Conservation (phyloP, 2,888 invertebrate species). For the Lacanobia oleracea region DNA sequence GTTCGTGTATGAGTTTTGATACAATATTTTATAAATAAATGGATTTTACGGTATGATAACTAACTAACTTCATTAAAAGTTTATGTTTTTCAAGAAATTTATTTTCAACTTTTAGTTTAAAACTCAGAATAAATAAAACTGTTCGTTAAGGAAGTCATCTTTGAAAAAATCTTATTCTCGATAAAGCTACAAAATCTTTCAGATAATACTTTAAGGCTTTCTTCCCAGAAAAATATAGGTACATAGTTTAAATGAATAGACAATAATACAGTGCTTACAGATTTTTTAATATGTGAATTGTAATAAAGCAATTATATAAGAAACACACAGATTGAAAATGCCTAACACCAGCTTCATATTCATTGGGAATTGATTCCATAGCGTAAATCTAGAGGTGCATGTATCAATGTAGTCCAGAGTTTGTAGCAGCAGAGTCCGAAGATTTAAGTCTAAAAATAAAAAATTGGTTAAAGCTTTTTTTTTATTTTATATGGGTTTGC, state of each 20-base stretch:
- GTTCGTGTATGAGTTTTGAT: background rate
- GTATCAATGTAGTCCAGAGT: slow-evolving; percentile 1
- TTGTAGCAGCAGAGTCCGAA: slow-evolving; percentile 1
- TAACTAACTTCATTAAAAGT: background rate
- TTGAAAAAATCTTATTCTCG: no score
- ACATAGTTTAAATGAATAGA: background rate
- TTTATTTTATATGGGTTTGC: no score
- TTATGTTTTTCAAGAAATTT: background rate
- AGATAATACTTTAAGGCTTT: background rate
- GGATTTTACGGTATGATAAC: no score
- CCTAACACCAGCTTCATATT: background rate
- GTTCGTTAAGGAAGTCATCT: background rate
- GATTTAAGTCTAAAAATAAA: background rate
- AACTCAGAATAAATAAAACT: no score
- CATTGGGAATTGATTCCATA: slow-evolving; percentile 12
- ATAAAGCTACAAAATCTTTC: no score
- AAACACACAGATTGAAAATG: background rate
- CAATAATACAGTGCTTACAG: background rate
- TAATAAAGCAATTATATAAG: slow-evolving; percentile 4
- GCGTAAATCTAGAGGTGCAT: slow-evolving; percentile 14
- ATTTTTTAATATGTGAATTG: slow-evolving; percentile 7
- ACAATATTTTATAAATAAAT: background rate
- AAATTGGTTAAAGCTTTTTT: no score
- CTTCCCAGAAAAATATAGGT: background rate
- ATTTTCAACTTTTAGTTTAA: background rate